phyloP scores from a whole-genome alignment of 2,113 vertebrate genomes.

The Nymphicus hollandicus region DNA sequence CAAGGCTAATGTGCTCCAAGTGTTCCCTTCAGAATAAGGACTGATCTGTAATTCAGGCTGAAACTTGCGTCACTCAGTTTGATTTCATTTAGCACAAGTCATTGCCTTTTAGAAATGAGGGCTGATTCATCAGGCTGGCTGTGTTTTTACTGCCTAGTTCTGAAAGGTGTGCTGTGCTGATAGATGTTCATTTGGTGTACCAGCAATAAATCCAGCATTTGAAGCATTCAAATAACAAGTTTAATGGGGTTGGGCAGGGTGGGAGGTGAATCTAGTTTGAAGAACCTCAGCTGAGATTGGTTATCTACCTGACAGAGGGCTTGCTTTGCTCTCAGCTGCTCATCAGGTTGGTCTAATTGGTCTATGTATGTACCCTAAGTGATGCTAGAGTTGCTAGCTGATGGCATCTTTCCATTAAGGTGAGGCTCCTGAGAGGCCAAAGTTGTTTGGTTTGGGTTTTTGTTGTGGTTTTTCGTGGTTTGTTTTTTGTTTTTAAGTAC shows the following conservation, averaged over 20 bases:
- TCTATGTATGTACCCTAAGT: neutral
- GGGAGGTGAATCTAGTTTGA: neutral
- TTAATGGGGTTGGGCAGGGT: neutral
- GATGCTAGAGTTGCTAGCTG: neutral
- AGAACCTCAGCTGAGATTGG: neutral
- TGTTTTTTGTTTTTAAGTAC: neutral
- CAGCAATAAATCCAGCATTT: neutral
- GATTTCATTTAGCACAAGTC: neutral
- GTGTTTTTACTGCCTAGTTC: neutral
- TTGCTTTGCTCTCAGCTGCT: neutral
- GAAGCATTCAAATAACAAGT: neutral
- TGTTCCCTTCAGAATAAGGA: neutral
- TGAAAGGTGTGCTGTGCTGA: neutral
- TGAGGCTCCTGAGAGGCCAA: neutral
- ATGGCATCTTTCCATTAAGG: neutral
- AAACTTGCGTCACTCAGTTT: neutral
- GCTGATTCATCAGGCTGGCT: slow-evolving; percentile 5
- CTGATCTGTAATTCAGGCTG: neutral
- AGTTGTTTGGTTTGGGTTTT: neutral
- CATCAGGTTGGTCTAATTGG: neutral
- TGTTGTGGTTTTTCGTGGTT: neutral
- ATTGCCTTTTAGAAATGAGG: neutral
- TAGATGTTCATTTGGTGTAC: neutral
- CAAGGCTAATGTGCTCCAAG: neutral
- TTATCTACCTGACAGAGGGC: neutral